Evolutionary conservation across 2,888 invertebrate species (phyloP), one percentile per base, ranked within the genome.

Genomic region (Drosophila leonis): DNA sequence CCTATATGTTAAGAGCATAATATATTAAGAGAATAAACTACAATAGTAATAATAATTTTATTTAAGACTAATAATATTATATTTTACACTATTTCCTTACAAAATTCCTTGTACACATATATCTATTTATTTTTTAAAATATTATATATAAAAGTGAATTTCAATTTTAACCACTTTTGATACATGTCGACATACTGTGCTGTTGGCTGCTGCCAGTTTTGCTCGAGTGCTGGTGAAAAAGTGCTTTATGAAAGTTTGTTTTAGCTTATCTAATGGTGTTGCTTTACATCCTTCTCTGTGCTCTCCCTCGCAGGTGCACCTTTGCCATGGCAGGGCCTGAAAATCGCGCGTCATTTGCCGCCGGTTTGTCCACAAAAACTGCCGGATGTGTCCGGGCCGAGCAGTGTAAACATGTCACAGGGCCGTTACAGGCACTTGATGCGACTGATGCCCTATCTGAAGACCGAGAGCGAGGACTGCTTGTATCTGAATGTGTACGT

Each of bases 401-500:
- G 94, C 87, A 93, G 93, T 77, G 94, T 94, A 64, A 94, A 94
- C 18, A 95, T 95, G 80, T 94, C 95, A 1, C 93, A 95, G 71
- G 95, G 95, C n/a, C 94, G 96, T 44, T 95, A 95, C 90, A 94
- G 95, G 80, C 95, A 96, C 92, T 94, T 98, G 85, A 94, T 95
- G 83, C 95, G 96, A 75, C 94, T 98, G 75, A 94, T 96, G 83
- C 95, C 96, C 3, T 96, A 95, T 93, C 92, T 97, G 60, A 93
- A 93, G 76, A 94, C 95, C 64, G 96, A 97, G 91, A 96, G 95
- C 57, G 97, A 97, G 93, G 98, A 99, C 92, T 99, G 98, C 90
- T 94, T 98, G 62, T 97, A 97, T 92, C 94, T 99, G 90, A 99
- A 98, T 93, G 95, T 99, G 74, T 99, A 98, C 93, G 96, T 97